A percentile compares a stretch with the other conserved stretches of the same genome.
These are phyloP conservation scores for Dasypolia templi DNA, from an alignment of 2,888 invertebrate genomes.

Conservation along the genomic window DNA sequence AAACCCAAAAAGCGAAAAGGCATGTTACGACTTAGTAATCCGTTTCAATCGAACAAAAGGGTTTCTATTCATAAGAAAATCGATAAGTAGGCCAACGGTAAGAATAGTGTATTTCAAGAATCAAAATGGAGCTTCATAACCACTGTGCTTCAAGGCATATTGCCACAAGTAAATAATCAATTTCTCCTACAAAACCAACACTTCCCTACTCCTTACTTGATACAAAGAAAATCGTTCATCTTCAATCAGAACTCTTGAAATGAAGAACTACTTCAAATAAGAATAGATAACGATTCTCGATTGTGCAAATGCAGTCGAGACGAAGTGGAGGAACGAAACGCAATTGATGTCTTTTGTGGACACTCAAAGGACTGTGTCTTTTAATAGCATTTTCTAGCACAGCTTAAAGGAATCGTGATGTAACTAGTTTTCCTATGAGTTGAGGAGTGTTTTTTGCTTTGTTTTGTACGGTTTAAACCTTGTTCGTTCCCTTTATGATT, in stretches of 20 bases:
- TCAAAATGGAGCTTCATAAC: not conserved
- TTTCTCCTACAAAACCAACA: slow-evolving; percentile 18
- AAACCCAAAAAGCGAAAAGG: not conserved
- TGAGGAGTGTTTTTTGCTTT: slow-evolving; percentile 14
- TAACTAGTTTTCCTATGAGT: slow-evolving; percentile 8
- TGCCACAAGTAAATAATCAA: not conserved
- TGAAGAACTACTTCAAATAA: slow-evolving; percentile 44
- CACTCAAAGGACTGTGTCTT: slow-evolving; percentile 32
- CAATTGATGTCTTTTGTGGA: slow-evolving; percentile 40
- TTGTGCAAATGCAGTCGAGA: slow-evolving; percentile 48
- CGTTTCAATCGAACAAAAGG: not conserved
- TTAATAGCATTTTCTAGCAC: slow-evolving; percentile 31
- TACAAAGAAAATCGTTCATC: slow-evolving; percentile 16
- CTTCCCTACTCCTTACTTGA: not conserved
- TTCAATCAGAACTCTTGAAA: slow-evolving; percentile 28
- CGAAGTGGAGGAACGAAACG: slow-evolving; percentile 29
- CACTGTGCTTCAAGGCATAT: not conserved
- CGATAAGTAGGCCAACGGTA: not conserved
- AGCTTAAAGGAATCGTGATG: slow-evolving; percentile 23
- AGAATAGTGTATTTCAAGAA: not conserved
- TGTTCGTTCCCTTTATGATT: not conserved
- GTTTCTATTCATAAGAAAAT: not conserved
- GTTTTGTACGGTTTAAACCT: too few relatives aligned
- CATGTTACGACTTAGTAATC: not conserved
- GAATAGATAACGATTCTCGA: slow-evolving; percentile 50